Evolutionary conservation across 92 coral and sea anemone genomes (phyloP), one percentile per base, ranked within the genome.

Genomic region (Chrysogorgia sp.): DNA sequence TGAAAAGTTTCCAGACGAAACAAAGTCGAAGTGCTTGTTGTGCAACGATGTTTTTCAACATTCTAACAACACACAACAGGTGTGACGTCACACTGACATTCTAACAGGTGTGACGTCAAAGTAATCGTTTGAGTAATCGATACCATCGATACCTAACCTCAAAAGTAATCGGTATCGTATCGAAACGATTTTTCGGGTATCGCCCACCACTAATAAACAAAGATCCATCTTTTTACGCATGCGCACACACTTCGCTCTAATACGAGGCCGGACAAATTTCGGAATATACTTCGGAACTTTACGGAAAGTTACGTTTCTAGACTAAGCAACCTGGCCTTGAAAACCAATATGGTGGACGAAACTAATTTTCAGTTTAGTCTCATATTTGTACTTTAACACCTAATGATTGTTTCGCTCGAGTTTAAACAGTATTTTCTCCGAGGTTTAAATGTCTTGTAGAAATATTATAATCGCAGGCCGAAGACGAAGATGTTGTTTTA

Each of bases 311-410:
- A 25, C 76, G 76, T 30, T 20, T 47, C 74, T 35, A 9, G 29
- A 41, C 76, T 37, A 35, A 69, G 76, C 15, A 49, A 69, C 76
- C 76, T 26, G 76, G 76, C 76, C 74, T 47, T 26, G 25, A 43
- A 69, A 69, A 24, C 35, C 76, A 69, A 69, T 69, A 69, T 69
- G 76, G 76, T 48, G 76, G 76, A 69, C 76, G 25, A 48, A 68
- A 13, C 14, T 65, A 53, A 40, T 30, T 22, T 56, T 48, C 21
- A 22, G 2, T 59, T 15, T 37, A 2, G 26, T 28, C 34, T 19
- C 22, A n/a, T 13, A 13, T 26, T 26, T 23, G 30, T 28, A 30
- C 30, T 2, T 24, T 21, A n/a, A n/a, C n/a, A n/a, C n/a, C n/a
- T n/a, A n/a, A n/a, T 47, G 53, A 47, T 37, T 12, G 15, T 47